Base-by-base conservation (phyloP, 2,113 vertebrate species). In the Dicaeum eximium region DNA sequence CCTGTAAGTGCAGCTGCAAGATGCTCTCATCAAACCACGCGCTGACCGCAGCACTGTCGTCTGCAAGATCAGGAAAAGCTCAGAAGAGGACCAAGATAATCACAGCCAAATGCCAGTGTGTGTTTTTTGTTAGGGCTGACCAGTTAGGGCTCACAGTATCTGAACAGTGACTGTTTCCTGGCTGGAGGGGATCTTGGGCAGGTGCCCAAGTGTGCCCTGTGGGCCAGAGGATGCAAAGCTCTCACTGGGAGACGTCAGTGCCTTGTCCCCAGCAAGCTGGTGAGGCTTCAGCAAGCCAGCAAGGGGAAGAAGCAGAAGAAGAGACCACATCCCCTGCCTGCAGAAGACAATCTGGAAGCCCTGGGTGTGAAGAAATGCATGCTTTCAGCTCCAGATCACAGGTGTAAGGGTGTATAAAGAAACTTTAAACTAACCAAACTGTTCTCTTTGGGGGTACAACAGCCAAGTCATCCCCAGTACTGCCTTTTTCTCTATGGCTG, bases 131-230 rank as follows among this genome's bases (percentile, higher is more conserved):
- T 35, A 62, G n/a, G 40, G 16, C n/a, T 74, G 64, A 53, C 25
- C 51, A 48, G 33, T 11, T n/a, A 45, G 40, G 25, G 23, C 54
- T 70, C 47, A 45, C 12, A 42, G 42, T 45, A 25, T 53, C 48
- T 56, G 64, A 27, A 47, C 33, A 56, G 33, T 27, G 48, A 35
- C 9, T 1, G 1, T 28, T 35, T 47, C 18, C 20, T 37, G 30
- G 33, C 16, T 71, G 56, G 24, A 81, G 7, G 16, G 16, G 19
- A 4, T 31, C 86, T 57, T 37, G 37, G 50, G 54, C 19, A 40
- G 33, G 10, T 13, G 12, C 50, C 15, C 5, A 7, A 48, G 9
- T 1, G 0, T 19, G 53, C 4, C 15, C 30, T 4, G 2, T 48
- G 69, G 38, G 30, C 20, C 5, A 1, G 13, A 70, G n/a, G 61